phyloP scores from a whole-genome alignment of 2,888 invertebrate genomes.

The Eurytoma adleriae region DNA sequence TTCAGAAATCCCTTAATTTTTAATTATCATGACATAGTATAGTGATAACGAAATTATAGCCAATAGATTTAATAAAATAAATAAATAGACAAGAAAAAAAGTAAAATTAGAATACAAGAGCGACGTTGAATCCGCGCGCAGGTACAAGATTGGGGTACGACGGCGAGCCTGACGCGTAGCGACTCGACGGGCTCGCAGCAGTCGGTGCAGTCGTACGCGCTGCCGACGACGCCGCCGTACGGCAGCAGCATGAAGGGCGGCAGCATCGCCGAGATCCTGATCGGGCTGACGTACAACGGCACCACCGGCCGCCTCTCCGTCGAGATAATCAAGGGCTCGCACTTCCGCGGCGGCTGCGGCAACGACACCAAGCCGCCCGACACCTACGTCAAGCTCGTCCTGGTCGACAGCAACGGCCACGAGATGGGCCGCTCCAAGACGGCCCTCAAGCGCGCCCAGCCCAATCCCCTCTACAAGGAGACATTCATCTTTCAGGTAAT shows the following conservation, averaged over 20 bases:
- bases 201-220: slow-evolving; percentile 80
- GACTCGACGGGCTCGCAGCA: slow-evolving; percentile 96
- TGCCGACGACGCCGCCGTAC: slow-evolving; percentile 72
- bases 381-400: slow-evolving; percentile 94
- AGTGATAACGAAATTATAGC: no score
- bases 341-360: slow-evolving; percentile 78
- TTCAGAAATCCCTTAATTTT: no score
- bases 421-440: slow-evolving; percentile 96
- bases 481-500: slow-evolving; percentile 95
- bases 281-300: slow-evolving; percentile 94
- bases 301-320: slow-evolving; percentile 95
- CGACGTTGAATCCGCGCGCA: slow-evolving; percentile 37
- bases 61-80: background rate
- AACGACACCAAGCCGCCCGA: slow-evolving; percentile 85
- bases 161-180: slow-evolving; percentile 84
- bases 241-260: slow-evolving; percentile 84
- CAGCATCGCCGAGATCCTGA: slow-evolving; percentile 92
- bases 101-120: background rate
- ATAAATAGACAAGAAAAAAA: background rate
- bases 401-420: slow-evolving; percentile 94
- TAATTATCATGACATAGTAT: no score
- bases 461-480: slow-evolving; percentile 97
- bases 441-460: slow-evolving; percentile 92
- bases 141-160: slow-evolving; percentile 73
- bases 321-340: slow-evolving; percentile 89